Conservation (phyloP, 1,140 invertebrate genomes). For the Plodia interpunctella region DNA sequence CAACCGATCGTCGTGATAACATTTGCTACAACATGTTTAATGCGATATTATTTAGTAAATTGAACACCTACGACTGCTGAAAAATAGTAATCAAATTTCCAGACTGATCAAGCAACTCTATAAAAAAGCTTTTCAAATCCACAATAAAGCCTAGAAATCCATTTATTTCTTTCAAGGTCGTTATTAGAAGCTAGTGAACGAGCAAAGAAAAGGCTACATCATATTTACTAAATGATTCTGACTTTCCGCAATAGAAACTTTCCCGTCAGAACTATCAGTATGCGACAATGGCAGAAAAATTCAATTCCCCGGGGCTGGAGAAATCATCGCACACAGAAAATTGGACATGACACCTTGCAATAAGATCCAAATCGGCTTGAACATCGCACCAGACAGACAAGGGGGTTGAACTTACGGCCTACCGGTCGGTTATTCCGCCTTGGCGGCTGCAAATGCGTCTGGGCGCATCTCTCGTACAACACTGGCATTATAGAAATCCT, state of each 20-base stretch:
- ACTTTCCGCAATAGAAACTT: constrained; percentile 25
- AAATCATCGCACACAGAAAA: constrained; percentile 14
- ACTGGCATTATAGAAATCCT: constrained; percentile 46
- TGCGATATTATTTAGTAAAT: not conserved
- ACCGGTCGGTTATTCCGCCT: constrained; percentile 32
- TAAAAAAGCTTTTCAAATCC: not conserved
- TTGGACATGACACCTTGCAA: constrained; percentile 17
- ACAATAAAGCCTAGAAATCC: not conserved
- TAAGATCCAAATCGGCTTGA: constrained; percentile 25
- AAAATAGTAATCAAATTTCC: not conserved
- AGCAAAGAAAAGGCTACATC: not conserved
- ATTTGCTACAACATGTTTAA: not conserved
- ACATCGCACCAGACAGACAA: constrained; percentile 21
- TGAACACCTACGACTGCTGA: constrained; percentile 3
- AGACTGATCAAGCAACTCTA: not conserved
- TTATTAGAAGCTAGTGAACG: not conserved
- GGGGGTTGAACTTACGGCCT: constrained; percentile 51
- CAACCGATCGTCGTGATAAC: not conserved
- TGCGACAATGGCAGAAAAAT: constrained; percentile 29
- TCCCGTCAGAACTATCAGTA: constrained; percentile 29
- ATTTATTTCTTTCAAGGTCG: not conserved
- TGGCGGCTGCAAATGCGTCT: constrained; percentile 40
- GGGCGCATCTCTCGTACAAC: constrained; percentile 50
- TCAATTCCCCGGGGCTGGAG: constrained; percentile 18
- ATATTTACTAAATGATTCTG: constrained; percentile 8